Conservation (phyloP, 2,888 invertebrate genomes). For the Hypena proboscidalis region DNA sequence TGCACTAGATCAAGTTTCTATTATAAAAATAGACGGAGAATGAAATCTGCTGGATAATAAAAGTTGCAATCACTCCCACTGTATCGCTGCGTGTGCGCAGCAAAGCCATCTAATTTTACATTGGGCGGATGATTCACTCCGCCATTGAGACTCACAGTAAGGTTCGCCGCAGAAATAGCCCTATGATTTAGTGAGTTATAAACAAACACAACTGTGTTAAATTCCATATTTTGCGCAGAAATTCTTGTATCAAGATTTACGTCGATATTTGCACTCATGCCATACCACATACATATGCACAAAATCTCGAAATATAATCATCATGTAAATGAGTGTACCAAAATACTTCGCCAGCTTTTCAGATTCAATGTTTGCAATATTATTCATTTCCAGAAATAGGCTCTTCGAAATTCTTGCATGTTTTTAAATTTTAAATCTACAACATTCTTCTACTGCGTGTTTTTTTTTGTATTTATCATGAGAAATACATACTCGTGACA, state of each 20-base stretch:
- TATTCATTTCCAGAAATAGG: constrained; percentile 1
- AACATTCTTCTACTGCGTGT: constrained; percentile 14
- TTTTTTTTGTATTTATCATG: constrained; percentile 11
- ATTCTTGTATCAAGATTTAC: constrained; percentile 7
- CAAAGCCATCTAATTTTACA: constrained; percentile 66
- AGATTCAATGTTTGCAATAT: constrained; percentile 1
- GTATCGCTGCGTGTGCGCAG: constrained; percentile 46
- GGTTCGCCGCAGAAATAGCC: constrained; percentile 60
- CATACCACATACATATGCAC: constrained; percentile 21
- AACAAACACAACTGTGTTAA: constrained; percentile 47
- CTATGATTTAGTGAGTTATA: constrained; percentile 57
- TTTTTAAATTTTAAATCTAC: neutral
- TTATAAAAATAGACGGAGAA: constrained; percentile 26
- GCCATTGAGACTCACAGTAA: constrained; percentile 71
- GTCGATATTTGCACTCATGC: constrained; percentile 25
- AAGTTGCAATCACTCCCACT: constrained; percentile 41
- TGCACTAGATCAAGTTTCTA: constrained; percentile 28
- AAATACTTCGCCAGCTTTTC: constrained; percentile 1
- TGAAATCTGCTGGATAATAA: constrained; percentile 40
- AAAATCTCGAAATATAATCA: neutral
- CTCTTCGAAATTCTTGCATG: constrained; percentile 8
- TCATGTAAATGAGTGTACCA: no score
- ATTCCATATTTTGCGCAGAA: constrained; percentile 30
- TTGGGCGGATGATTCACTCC: constrained; percentile 62
- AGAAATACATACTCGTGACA: constrained; percentile 20